Evolutionary conservation across 2,888 invertebrate genomes (phyloP), one percentile per base, ranked within the genome.

Genomic region (Epinotia brunnichana): DNA sequence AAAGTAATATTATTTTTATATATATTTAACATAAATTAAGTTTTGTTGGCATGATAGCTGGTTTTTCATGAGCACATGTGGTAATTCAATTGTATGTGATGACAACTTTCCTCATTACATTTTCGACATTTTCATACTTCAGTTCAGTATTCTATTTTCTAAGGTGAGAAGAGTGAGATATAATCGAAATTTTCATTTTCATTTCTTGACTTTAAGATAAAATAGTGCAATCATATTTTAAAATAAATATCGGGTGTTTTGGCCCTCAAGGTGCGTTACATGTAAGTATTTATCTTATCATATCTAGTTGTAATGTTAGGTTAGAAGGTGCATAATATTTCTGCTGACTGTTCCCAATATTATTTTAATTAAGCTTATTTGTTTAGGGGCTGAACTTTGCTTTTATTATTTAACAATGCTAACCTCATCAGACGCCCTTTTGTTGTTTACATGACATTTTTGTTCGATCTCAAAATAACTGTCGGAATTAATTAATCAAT

Each of bases 321-420:
- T 92, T 92, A 92, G 90, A 90, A 88, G 83, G 85, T 90, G 86
- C 87, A 85, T 87, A 77, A 82, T 80, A 85, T 89, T 87, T 86
- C 81, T 85, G 92, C 92, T 90, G 90, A 89, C 87, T 90, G 85
- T 89, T 85, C 85, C 83, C 82, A 81, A 82, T 87, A 84, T 85
- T 84, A 80, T 48, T 84, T 85, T 82, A 76, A 83, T 82, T 82
- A 83, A 79, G 91, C 91, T 91, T 91, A 79, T 85, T 88, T 85
- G 82, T 80, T 77, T 91, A 90, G 87, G 87, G 91, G 91, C 92
- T 92, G 92, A 83, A 82, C 83, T 80, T 88, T 84, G 91, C 90
- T 92, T 92, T 85, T 86, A 85, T 87, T 79, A 87, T 85, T 82
- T 81, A 73, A 79, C 78, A 79, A 83, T 83, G 80, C 79, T 77